phyloP scores from a whole-genome alignment of 2,113 vertebrate genomes.

The Nibea albiflora region DNA sequence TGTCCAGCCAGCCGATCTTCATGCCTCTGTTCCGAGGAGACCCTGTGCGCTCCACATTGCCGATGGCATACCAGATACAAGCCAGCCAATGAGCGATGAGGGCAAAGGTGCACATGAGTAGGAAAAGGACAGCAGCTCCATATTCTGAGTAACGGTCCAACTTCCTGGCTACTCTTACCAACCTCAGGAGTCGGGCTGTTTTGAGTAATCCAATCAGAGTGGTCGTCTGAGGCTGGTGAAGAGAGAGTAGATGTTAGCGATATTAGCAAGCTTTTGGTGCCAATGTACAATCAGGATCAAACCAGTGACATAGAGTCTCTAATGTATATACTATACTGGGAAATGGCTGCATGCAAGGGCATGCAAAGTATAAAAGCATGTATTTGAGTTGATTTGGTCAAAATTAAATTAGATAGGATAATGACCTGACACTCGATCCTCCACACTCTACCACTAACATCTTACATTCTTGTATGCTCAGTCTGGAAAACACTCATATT shows the following conservation, averaged over 20 bases:
- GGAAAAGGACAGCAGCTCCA: slow-evolving; percentile 92
- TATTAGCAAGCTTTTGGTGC: not conserved
- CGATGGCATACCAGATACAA: slow-evolving; percentile 97
- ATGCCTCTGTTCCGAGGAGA: slow-evolving; percentile 83
- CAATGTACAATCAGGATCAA: not conserved
- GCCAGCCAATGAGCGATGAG: slow-evolving; percentile 96
- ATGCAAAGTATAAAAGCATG: no score
- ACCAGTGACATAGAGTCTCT: not conserved
- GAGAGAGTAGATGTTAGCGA: slow-evolving; percentile 5
- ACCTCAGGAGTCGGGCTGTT: slow-evolving; percentile 91
- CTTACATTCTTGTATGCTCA: not conserved
- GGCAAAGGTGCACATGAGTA: slow-evolving; percentile 96
- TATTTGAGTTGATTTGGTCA: no score
- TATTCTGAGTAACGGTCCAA: slow-evolving; percentile 96
- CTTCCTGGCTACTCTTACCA: slow-evolving; percentile 94
- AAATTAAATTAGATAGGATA: no score
- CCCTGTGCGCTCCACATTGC: slow-evolving; percentile 93
- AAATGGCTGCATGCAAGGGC: not conserved
- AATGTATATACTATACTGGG: not conserved
- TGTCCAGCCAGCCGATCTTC: slow-evolving; percentile 98
- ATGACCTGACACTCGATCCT: no score
- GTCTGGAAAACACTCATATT: no score
- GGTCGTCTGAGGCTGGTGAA: slow-evolving; percentile 82
- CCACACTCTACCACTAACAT: not conserved
- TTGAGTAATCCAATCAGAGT: slow-evolving; percentile 95